Percentiles rank a stretch among this genome's conserved stretches.
Conservation (phyloP, 2,888 invertebrate species). For the Leucophora obtusa region DNA sequence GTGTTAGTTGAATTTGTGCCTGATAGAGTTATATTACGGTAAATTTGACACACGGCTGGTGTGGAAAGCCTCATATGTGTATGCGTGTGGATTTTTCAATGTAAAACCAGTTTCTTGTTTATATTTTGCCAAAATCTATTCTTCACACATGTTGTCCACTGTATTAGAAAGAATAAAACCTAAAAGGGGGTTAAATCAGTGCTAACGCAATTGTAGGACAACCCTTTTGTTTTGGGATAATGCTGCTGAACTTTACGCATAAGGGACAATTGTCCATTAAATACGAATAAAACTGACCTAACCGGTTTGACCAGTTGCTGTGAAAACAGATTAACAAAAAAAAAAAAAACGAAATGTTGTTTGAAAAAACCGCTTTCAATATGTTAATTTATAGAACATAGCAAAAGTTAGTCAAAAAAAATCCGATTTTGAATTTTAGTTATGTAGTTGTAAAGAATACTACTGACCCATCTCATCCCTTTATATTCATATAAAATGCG, state of each 20-base stretch:
- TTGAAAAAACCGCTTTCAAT: neutral
- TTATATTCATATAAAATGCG: neutral
- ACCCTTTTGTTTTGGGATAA: neutral
- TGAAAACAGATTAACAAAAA: slow-evolving; percentile 12
- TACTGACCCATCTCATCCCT: neutral
- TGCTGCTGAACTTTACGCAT: neutral
- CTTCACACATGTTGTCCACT: neutral
- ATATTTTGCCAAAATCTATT: neutral
- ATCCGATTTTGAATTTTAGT: neutral
- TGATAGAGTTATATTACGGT: too few species aligned
- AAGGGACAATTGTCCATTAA: slow-evolving; percentile 32
- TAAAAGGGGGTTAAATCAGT: neutral
- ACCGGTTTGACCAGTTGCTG: slow-evolving; percentile 55
- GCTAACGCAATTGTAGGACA: neutral
- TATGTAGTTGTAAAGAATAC: too few species aligned
- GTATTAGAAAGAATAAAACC: neutral
- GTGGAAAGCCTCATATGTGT: too few species aligned
- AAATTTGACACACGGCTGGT: too few species aligned
- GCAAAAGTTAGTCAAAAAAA: neutral
- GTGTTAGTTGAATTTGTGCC: too few species aligned
- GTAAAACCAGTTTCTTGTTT: too few species aligned
- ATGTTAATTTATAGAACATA: neutral
- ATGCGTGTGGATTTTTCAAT: too few species aligned
- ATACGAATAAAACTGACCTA: slow-evolving; percentile 44
- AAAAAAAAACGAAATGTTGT: too few species aligned